A percentile compares a stretch with the other conserved stretches of the same genome.
phyloP scores from a whole-genome alignment of 2,888 invertebrate species.

The Apodemia duryi region DNA sequence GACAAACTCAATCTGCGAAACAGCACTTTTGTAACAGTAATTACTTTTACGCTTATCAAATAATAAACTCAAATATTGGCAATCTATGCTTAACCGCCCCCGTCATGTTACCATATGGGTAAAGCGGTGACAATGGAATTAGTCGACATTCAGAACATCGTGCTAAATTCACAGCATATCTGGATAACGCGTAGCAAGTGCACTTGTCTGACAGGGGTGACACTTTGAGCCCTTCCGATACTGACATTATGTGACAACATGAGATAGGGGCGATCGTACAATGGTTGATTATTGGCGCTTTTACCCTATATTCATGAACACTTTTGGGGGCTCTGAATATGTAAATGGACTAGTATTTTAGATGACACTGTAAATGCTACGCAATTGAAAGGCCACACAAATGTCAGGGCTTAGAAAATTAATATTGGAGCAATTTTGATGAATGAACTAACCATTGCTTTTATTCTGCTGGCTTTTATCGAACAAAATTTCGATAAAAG shows the following conservation, averaged over 20 bases:
- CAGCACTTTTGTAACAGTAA: background rate
- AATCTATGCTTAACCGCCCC: constrained; percentile 48
- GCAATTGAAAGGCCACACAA: constrained; percentile 17
- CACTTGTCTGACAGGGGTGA: constrained; percentile 67
- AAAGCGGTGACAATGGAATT: constrained; percentile 72
- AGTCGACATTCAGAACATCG: constrained; percentile 73
- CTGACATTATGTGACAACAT: constrained; percentile 75
- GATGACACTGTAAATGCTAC: constrained; percentile 18
- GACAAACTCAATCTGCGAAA: background rate
- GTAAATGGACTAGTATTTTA: constrained; percentile 27
- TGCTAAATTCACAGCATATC: constrained; percentile 51
- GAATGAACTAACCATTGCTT: constrained; percentile 5
- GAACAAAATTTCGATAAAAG: background rate
- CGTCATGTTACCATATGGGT: constrained; percentile 69
- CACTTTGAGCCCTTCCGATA: constrained; percentile 72
- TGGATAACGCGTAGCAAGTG: constrained; percentile 71
- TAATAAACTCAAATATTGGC: constrained; percentile 37
- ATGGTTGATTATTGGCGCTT: constrained; percentile 61
- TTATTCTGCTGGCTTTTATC: constrained; percentile 10
- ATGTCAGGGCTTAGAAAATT: constrained; percentile 18
- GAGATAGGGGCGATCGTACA: constrained; percentile 54
- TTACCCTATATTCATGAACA: constrained; percentile 47
- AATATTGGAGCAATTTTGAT: constrained; percentile 7
- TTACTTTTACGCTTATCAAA: constrained; percentile 24
- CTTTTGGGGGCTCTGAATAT: constrained; percentile 35